Base-by-base conservation (phyloP, 2,888 invertebrate species). In the Pristionchus mayeri region DNA sequence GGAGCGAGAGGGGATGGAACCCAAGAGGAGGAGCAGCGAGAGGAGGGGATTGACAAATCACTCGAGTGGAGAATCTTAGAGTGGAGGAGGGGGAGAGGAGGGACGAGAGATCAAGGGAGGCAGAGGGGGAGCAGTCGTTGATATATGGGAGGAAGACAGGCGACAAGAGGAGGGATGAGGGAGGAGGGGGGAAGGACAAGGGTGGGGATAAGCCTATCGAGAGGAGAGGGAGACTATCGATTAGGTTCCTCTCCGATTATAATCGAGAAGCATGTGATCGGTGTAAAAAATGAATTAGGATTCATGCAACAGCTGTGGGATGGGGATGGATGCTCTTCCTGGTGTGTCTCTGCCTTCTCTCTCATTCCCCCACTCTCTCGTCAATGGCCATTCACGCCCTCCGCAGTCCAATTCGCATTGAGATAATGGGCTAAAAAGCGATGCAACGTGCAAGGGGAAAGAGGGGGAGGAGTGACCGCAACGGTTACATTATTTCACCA, bases 71-170 rank as follows among this genome's bases (percentile, higher is more conserved):
- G 50, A 50, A 34, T 30, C 30, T 30, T 27, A 24, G 50, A 50
- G 76, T 37, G 57, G 34, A 40, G 40, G 75, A 71, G n/a, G 9
- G 40, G 16, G 44, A 27, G 78, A 21, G n/a, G 27, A 24, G 18
- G 78, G 44, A 18, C 21, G 76, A 50, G 50, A 27, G 76, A 78
- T 40, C 40, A 44, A 44, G 75, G 18, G 27, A 63, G 63, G 18
- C 27, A 27, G 27, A 63, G 63, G 18, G 63, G 34, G n/a, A 21
- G 40, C 37, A 48, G 27, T 50, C 50, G 4, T 76, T 76, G 76
- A 76, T 76, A 76, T 76, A 76, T 76, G 76, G 76, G 27, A 24
- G 50, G 50, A 11, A 21, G 76, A 50, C 76, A 76, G 76, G 76
- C 76, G 76, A 76, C 76, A 76, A 76, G 76, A 21, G 27, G 16